Conservation (phyloP, 2,113 vertebrate genomes). For the Myodes glareolus region DNA sequence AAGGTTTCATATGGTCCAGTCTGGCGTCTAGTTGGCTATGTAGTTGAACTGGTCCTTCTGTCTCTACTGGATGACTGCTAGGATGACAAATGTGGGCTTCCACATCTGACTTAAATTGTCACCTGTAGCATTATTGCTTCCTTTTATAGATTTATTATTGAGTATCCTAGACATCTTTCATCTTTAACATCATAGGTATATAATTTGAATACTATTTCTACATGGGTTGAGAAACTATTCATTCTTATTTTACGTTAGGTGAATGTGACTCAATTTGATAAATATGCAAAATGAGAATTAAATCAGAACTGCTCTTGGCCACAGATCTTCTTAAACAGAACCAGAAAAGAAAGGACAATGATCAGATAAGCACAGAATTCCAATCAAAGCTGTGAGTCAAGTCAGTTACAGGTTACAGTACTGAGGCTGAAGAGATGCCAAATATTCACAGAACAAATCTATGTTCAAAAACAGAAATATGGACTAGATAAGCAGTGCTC, state of each 20-base stretch:
- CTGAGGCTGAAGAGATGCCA: neutral
- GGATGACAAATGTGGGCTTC: neutral
- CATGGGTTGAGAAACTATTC: neutral
- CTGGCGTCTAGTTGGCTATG: neutral
- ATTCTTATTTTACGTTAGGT: neutral
- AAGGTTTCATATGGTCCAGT: neutral
- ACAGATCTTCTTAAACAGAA: neutral
- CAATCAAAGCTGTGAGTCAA: neutral
- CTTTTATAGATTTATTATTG: neutral
- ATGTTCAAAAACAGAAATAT: neutral
- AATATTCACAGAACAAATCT: neutral
- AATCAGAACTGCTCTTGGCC: neutral
- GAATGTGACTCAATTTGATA: neutral
- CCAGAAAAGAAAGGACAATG: neutral
- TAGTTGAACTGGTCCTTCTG: neutral
- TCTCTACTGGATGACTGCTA: neutral
- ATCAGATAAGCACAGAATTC: neutral
- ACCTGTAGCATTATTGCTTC: neutral
- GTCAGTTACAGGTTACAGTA: neutral
- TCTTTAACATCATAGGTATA: neutral
- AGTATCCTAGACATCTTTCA: neutral
- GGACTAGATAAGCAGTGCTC: neutral
- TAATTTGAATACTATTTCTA: neutral
- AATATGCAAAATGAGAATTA: neutral
- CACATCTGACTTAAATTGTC: neutral